Evolutionary conservation across 2,888 invertebrate species (phyloP).

Genomic region (Cinara cedri): DNA sequence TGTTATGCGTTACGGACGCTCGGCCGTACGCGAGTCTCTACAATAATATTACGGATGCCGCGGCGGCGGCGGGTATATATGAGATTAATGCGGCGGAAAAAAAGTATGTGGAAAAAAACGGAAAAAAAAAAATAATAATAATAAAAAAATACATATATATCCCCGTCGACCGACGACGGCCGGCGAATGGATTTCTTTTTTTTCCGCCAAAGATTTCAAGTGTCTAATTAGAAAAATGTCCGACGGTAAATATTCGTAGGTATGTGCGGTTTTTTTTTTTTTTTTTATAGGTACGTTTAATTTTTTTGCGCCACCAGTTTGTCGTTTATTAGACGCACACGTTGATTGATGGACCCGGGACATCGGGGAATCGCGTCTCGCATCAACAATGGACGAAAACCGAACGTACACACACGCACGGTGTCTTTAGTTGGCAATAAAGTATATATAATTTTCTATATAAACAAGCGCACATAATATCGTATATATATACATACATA

Average conservation of each 20-base stretch:
- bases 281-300: slow-evolving; percentile 29
- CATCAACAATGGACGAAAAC: slow-evolving; percentile 46
- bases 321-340: slow-evolving; percentile 51
- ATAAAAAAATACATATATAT: not conserved
- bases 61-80: no score
- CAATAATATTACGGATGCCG: no score
- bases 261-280: slow-evolving; percentile 39
- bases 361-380: slow-evolving; percentile 50
- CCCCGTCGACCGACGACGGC: not conserved
- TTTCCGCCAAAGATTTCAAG: slow-evolving; percentile 51
- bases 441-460: slow-evolving; percentile 30
- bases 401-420: no score
- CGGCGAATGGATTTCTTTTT: slow-evolving; percentile 30
- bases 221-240: slow-evolving; percentile 56
- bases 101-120: no score
- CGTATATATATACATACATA: not conserved
- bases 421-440: slow-evolving; percentile 30
- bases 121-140: not conserved
- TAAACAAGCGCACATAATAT: no score
- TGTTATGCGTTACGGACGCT: not conserved
- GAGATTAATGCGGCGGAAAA: not conserved
- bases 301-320: slow-evolving; percentile 55
- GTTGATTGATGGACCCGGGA: slow-evolving; percentile 53
- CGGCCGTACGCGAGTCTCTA: no score
- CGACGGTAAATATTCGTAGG: slow-evolving; percentile 29